Percentiles rank a stretch among this genome's conserved stretches.
Evolutionary conservation across 2,888 invertebrate species (phyloP).

Genomic region (Disparrhopalites patrizii): DNA sequence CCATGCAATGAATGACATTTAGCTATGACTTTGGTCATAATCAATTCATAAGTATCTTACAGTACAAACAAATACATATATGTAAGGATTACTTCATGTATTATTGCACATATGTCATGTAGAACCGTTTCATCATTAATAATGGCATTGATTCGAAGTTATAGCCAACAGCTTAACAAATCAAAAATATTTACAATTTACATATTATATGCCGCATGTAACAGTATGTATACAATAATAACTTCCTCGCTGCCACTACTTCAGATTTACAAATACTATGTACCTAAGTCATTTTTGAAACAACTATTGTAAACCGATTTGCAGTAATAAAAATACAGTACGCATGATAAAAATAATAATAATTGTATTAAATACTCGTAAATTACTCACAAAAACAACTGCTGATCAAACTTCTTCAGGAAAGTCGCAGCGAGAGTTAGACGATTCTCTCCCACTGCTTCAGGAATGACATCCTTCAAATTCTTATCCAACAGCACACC

Average conservation of each 20-base stretch:
- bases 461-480: constrained; percentile 15
- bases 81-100: no score
- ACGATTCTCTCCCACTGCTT: constrained; percentile 10
- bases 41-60: no score
- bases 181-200: not conserved
- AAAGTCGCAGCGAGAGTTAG: constrained; percentile 1
- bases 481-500: constrained; percentile 7
- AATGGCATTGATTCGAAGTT: no score
- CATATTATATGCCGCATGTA: no score
- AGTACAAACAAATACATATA: no score
- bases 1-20: not conserved
- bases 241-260: no score
- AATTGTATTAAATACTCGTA: not conserved
- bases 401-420: constrained; percentile 19
- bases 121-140: no score
- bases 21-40: not conserved
- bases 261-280: not conserved
- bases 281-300: not conserved
- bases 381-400: constrained; percentile 18
- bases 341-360: not conserved
- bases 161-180: no score
- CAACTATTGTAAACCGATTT: not conserved
- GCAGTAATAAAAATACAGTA: no score
- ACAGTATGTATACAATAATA: no score
- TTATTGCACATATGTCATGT: no score